Base-by-base conservation (phyloP, 2,797 vertebrate species). In the Macroramphosus scolopax region DNA sequence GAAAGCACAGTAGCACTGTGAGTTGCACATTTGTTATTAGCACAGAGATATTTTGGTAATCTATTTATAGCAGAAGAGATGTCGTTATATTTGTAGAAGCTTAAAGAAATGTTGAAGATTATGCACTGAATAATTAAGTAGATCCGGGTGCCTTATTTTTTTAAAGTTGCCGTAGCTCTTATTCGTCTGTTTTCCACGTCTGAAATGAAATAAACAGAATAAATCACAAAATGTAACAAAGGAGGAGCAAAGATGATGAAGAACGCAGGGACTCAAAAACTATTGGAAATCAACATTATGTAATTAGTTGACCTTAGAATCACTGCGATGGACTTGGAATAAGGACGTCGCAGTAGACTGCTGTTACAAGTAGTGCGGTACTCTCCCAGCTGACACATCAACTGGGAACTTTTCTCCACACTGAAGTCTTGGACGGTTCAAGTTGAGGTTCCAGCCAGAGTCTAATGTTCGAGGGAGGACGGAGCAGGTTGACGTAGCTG, bases 111-210 rank as follows among this genome's bases (percentile, higher is more conserved):
- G 14, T 16, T 15, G 32, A 49, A 22, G 48, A 28, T 45, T 29
- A 50, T 62, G 45, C 34, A 68, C 53, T 68, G 29, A 54, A 41
- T 46, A 37, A 47, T 36, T 3, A 45, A 10, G 8, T 17, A 20
- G 3, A 36, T 31, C 17, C 16, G 0, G 18, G 51, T 63, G 75
- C 68, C 73, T 77, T 70, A 40, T 75, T 72, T 58, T 66, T 47
- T 1, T 3, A n/a, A 53, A 32, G 36, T 35, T 52, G 32, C 30
- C 33, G 24, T 32, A 29, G 40, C 17, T 56, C 20, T 54, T 72
- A 2, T 38, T 43, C 52, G 3, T 43, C n/a, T 51, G n/a, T 54
- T 44, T 57, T 53, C 24, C 5, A 5, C 5, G 25, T 39, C 40
- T 26, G n/a, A 29, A 43, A 25, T 61, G 2, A 25, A 15, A 8